phyloP scores from a whole-genome alignment of 2,797 vertebrate genomes.

The Saguinus oedipus region DNA sequence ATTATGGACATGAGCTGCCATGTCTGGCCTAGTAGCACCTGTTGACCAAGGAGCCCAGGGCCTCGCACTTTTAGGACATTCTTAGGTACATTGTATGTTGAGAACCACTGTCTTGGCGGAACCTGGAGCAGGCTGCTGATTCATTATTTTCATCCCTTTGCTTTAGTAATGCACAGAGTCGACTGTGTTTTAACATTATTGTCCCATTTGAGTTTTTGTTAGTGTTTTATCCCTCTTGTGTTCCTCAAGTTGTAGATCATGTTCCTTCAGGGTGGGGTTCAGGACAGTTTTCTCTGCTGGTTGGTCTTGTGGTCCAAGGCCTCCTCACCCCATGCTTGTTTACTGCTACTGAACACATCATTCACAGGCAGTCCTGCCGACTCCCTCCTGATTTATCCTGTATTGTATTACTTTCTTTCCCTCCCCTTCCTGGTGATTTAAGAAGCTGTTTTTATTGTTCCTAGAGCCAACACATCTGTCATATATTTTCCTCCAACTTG shows the following conservation, averaged over 20 bases:
- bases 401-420: conserved; percentile 49
- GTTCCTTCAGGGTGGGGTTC: not conserved
- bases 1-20: not conserved
- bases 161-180: conserved; percentile 5
- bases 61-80: not conserved
- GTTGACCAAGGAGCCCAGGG: not conserved
- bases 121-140: not conserved
- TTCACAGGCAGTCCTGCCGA: not conserved
- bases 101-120: not conserved
- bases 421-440: conserved; percentile 39
- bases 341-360: conserved; percentile 16
- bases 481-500: conserved; percentile 62
- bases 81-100: not conserved
- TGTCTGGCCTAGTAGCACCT: not conserved
- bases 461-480: conserved; percentile 63
- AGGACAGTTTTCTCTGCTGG: not conserved
- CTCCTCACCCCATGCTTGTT: not conserved
- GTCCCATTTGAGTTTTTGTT: not conserved
- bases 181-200: not conserved
- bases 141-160: not conserved
- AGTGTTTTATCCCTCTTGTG: not conserved
- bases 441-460: conserved; percentile 68
- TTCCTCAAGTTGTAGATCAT: not conserved
- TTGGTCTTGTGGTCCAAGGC: not conserved
- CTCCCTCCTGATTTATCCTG: conserved; percentile 51